Conservation (phyloP, 2,797 vertebrate species). For the Pteronotus mesoamericanus region DNA sequence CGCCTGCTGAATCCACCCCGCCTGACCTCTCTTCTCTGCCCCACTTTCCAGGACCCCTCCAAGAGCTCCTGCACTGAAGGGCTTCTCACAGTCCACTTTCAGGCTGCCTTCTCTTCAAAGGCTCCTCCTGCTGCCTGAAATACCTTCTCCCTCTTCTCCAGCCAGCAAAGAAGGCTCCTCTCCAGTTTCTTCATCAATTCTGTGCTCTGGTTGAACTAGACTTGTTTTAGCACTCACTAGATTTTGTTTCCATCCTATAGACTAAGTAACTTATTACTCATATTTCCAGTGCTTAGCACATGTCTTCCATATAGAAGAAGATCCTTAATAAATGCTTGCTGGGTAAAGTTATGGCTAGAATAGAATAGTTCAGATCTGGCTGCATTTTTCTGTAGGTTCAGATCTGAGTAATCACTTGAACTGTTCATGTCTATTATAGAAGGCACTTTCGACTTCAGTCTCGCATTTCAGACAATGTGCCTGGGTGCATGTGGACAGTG, state of each 20-base stretch:
- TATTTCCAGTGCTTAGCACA: not conserved
- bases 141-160: not conserved
- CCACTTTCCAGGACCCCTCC: not conserved
- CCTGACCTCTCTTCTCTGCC: not conserved
- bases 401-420: slow-evolving; percentile 13
- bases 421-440: not conserved
- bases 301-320: not conserved
- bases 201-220: not conserved
- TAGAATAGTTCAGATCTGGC: not conserved
- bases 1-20: not conserved
- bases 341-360: not conserved
- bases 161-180: not conserved
- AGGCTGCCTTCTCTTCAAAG: not conserved
- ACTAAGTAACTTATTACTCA: not conserved
- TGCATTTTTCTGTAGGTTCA: not conserved
- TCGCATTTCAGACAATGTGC: not conserved
- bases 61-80: fast-evolving
- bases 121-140: not conserved
- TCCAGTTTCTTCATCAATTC: not conserved
- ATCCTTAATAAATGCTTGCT: not conserved
- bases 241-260: not conserved
- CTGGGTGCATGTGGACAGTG: not conserved
- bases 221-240: not conserved
- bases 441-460: not conserved
- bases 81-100: not conserved